Conservation (phyloP, 2,888 invertebrate species). For the Lamellibrachia satsuma region DNA sequence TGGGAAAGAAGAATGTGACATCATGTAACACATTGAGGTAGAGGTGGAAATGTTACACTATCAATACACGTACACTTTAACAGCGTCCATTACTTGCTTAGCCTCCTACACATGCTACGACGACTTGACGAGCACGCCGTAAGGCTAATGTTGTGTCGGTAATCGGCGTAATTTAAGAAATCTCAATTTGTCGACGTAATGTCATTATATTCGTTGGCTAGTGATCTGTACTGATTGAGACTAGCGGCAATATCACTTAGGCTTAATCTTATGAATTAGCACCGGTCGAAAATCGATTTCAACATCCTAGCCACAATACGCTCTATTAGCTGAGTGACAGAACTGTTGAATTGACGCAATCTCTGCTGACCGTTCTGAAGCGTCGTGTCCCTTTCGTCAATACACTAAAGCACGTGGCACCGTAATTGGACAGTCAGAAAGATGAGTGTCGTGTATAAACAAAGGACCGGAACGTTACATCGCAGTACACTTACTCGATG, state of each 20-base stretch:
- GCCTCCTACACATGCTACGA: not conserved
- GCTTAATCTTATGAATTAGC: not conserved
- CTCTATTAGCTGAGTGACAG: not conserved
- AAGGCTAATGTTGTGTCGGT: not conserved
- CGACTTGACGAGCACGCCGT: not conserved
- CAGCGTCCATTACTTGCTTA: not conserved
- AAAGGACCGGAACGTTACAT: too few relatives aligned
- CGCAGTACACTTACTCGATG: too few relatives aligned
- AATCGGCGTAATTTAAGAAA: constrained; percentile 5
- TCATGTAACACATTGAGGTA: too few relatives aligned
- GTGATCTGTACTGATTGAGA: constrained; percentile 6
- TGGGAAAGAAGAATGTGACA: too few relatives aligned
- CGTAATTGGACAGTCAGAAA: not conserved
- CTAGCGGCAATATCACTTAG: not conserved
- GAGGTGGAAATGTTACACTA: not conserved
- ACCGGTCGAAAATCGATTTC: not conserved
- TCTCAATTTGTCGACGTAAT: not conserved
- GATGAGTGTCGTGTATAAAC: too few relatives aligned
- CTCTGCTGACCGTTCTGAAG: not conserved
- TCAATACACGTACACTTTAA: not conserved
- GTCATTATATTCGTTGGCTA: not conserved
- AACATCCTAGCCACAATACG: not conserved
- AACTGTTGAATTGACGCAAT: not conserved
- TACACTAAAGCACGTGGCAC: not conserved
- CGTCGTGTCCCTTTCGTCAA: not conserved